Percentiles rank a stretch among this genome's conserved stretches.
Conservation (phyloP, 2,888 invertebrate species). For the Anaspis maculata region DNA sequence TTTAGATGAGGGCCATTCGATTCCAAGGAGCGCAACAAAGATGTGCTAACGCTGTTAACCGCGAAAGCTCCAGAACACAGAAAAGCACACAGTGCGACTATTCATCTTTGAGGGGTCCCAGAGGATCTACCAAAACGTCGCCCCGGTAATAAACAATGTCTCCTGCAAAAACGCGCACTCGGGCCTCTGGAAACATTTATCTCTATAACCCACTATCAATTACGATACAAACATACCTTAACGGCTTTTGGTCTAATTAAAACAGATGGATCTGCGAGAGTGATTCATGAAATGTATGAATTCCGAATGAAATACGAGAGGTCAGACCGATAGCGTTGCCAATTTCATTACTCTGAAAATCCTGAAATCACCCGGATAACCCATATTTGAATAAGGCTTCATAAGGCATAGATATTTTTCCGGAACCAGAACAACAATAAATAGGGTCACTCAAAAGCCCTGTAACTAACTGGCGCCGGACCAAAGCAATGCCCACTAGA, state of each 20-base stretch:
- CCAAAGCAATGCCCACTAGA: no score
- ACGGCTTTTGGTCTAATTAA: constrained; percentile 6
- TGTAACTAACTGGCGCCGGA: no score
- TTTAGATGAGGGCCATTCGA: constrained; percentile 8
- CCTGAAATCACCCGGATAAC: no score
- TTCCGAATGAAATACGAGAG: no score
- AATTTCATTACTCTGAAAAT: no score
- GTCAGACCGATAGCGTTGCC: no score
- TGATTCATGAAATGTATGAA: no score
- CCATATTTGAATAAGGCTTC: no score
- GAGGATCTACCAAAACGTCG: constrained; percentile 5
- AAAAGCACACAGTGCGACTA: constrained; percentile 9
- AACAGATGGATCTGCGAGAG: constrained; percentile 7
- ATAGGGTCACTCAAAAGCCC: no score
- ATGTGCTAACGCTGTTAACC: constrained; percentile 10
- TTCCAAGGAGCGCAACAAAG: constrained; percentile 8
- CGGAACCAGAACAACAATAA: no score
- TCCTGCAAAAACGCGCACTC: constrained; percentile 3
- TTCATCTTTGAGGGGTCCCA: constrained; percentile 12
- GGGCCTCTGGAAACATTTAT: constrained; percentile 10
- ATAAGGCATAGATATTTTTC: no score
- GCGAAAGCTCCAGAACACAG: no score
- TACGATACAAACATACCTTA: constrained; percentile 7
- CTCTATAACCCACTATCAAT: constrained; percentile 13
- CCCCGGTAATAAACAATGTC: constrained; percentile 9